Conservation (phyloP, 2,797 vertebrate species). For the Meda fulgida region DNA sequence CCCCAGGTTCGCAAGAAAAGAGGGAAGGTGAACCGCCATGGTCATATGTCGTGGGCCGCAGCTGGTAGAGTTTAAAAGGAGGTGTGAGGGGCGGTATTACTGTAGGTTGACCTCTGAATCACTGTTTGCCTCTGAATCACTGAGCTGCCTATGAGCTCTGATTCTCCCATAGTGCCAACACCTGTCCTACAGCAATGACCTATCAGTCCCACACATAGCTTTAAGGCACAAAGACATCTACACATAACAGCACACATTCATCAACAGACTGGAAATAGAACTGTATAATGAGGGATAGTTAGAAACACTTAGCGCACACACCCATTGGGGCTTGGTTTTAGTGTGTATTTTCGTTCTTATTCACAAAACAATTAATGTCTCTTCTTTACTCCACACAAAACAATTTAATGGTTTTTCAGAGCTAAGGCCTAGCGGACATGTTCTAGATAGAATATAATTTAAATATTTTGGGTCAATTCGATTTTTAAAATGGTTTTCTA, state of each 20-base stretch:
- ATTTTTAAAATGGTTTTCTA: not conserved
- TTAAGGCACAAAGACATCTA: slow-evolving; percentile 26
- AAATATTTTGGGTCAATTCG: not conserved
- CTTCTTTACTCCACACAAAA: not conserved
- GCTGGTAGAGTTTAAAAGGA: slow-evolving; percentile 56
- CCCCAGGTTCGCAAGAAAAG: slow-evolving; percentile 36
- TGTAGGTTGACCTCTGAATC: no score
- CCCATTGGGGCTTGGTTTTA: not conserved
- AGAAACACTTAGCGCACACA: not conserved
- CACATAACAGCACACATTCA: slow-evolving; percentile 10
- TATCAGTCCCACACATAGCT: slow-evolving; percentile 25
- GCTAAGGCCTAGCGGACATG: not conserved
- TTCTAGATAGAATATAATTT: not conserved
- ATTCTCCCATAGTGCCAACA: slow-evolving; percentile 60
- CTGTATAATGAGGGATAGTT: not conserved
- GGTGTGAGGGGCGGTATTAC: slow-evolving; percentile 67
- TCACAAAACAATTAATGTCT: not conserved
- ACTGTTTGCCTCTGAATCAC: slow-evolving; percentile 67
- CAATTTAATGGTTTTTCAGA: not conserved
- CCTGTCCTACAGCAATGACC: slow-evolving; percentile 55
- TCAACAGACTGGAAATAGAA: slow-evolving; percentile 4
- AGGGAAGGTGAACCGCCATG: slow-evolving; percentile 50
- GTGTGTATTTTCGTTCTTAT: not conserved
- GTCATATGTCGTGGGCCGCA: slow-evolving; percentile 30
- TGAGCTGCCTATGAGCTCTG: slow-evolving; percentile 53